These are phyloP conservation scores for Diarsia rubi DNA, from an alignment of 2,888 invertebrate genomes.

Conservation along the genomic window DNA sequence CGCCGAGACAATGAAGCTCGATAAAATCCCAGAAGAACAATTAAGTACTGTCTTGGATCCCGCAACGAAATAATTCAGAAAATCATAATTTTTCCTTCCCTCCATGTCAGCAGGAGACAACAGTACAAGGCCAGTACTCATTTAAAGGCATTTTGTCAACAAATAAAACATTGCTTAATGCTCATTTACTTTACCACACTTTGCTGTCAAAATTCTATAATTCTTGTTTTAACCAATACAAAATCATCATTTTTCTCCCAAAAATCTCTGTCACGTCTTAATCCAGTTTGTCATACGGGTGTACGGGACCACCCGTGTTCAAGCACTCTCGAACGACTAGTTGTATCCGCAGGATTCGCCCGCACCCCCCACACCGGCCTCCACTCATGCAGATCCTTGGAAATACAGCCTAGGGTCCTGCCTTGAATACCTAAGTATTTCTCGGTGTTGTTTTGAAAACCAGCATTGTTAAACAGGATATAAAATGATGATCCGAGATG, in stretches of 20 bases:
- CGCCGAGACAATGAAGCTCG: too few species aligned
- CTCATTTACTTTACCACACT: background rate
- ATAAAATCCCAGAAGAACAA: too few species aligned
- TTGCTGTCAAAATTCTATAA: background rate
- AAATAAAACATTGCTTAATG: too few species aligned
- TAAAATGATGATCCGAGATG: constrained; percentile 2
- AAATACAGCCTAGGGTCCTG: constrained; percentile 25
- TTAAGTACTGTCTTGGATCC: too few species aligned
- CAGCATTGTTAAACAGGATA: constrained; percentile 19
- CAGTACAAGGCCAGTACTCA: too few species aligned
- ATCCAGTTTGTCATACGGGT: constrained; percentile 67
- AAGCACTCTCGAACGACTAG: constrained; percentile 78
- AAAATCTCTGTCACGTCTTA: background rate
- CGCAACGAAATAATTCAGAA: too few species aligned
- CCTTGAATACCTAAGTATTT: constrained; percentile 11
- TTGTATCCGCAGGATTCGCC: constrained; percentile 68
- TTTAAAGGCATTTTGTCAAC: background rate
- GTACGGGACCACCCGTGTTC: constrained; percentile 84
- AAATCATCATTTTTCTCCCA: too few species aligned
- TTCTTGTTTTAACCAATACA: background rate
- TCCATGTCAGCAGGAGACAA: too few species aligned
- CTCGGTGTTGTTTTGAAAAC: background rate
- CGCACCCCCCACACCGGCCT: constrained; percentile 44
- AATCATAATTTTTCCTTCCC: too few species aligned
- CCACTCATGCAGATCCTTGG: constrained; percentile 43